Base-by-base conservation (phyloP, 2,888 invertebrate species). In the Cryptus armator region DNA sequence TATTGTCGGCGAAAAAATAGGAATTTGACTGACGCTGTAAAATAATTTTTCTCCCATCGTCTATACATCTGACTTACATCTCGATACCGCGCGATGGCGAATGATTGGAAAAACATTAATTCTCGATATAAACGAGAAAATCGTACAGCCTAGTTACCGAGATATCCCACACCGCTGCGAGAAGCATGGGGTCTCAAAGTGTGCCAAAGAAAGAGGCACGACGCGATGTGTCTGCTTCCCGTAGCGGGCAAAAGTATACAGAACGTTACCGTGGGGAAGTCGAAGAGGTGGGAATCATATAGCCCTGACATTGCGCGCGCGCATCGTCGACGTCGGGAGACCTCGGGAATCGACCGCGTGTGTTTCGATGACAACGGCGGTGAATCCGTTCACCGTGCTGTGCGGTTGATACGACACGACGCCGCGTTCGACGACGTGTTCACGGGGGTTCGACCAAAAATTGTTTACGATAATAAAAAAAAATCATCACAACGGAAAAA, bases 291-390 rank as follows among this genome's bases (percentile, higher is more conserved):
- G 83, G 85, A 81, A 72, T 70, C 19, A n/a, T 76, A 77, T 89
- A 90, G 91, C 92, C 92, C 83, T 92, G 92, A 92, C 92, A 92
- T 92, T 92, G 91, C 90, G 89, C 87, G 88, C 88, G 90, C 89
- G 89, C 89, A 83, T 74, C 68, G 85, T 68, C 79, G 71, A 67
- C 77, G 78, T 80, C 53, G 64, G 16, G 16, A 59, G 76, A 51
- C 79, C 53, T 66, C 86, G 86, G 77, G 87, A 87, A 90, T 89
- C 90, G 90, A 91, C 89, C 89, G 90, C 88, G 88, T 84, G 87
- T 85, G 81, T 85, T 82, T 82, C 86, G 79, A 86, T 68, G 81
- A 86, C 79, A 78, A 81, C 88, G 87, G 7, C 85, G 86, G 87
- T 86, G 86, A 86, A 84, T 85, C 87, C 86, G 83, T 72, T 82